phyloP scores from a whole-genome alignment of 2,113 vertebrate species.

The Cryptotis parvus region DNA sequence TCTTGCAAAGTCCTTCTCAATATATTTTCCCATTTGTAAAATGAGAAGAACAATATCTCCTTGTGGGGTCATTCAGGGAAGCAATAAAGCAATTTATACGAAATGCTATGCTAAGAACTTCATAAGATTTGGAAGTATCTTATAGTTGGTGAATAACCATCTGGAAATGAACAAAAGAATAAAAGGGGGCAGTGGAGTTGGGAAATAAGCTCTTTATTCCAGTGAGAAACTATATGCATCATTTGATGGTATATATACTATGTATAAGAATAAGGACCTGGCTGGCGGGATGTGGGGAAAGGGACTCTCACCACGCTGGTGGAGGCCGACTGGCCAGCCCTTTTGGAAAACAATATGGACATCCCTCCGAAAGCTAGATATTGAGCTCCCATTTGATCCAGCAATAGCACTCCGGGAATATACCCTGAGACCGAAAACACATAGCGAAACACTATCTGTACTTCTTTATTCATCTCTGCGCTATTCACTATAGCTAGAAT shows the following conservation, averaged over 20 bases:
- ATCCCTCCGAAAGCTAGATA: no score
- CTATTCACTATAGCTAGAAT: no score
- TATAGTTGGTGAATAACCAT: neutral
- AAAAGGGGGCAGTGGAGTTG: neutral
- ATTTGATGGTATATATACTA: neutral
- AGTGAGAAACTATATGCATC: neutral
- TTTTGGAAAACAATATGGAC: no score
- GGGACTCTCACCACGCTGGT: no score
- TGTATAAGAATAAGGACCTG: neutral
- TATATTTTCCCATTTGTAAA: slow-evolving; percentile 34
- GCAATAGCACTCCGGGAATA: no score
- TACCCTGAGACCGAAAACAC: no score
- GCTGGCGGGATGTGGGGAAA: no score
- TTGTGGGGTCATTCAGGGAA: neutral
- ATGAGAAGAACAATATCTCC: neutral
- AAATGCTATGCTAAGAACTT: neutral
- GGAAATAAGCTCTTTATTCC: neutral
- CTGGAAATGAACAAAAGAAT: neutral
- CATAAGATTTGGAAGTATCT: neutral
- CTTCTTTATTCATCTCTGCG: no score
- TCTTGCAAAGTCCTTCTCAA: slow-evolving; percentile 1
- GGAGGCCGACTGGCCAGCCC: no score
- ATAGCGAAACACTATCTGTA: no score
- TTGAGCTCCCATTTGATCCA: no score
- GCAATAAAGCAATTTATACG: slow-evolving; percentile 22